Base-by-base conservation (phyloP, 2,113 vertebrate genomes). In the Lates calcarifer region DNA sequence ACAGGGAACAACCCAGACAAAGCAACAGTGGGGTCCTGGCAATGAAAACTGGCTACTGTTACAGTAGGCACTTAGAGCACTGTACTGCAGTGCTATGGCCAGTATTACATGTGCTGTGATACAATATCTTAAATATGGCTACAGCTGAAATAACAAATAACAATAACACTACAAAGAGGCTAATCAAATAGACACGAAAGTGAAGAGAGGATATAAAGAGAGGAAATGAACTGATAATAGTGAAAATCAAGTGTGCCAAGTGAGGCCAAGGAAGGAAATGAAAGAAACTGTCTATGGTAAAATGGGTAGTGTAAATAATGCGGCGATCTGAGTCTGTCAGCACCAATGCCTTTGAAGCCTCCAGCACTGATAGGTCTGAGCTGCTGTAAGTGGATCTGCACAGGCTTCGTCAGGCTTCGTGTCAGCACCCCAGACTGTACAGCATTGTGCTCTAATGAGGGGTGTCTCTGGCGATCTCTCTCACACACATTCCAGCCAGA, bases 381-480 rank as follows among this genome's bases (percentile, higher is more conserved):
- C 75, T 33, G 35, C 82, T 88, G 93, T 90, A 93, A 93, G 79
- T 74, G 84, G 89, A 94, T 93, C 92, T 83, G 81, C n/a, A 77
- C 85, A 20, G n/a, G 39, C 39, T n/a, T n/a, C n/a, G n/a, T n/a
- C n/a, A 41, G 90, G 84, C 86, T 90, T 82, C 65, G 24, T 94
- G 89, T 94, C 92, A 91, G 91, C 89, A 85, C 88, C 87, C 84
- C 64, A 39, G 79, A 94, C 94, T 95, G 94, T 86, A 78, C 82
- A 37, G 85, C 93, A 92, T 95, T 95, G 94, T 95, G 85, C 89
- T 89, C 89, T 94, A 94, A 94, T 92, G 93, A 95, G 93, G 83
- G 86, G 89, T 89, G 81, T 89, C 90, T 87, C 86, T 89, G 88
- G 81, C 74, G 60, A 31, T 74, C 85, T 87, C 89, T 87, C 83